These are phyloP conservation scores for Danaus melanippus DNA, from an alignment of 1,140 invertebrate species.

Conservation along the genomic window DNA sequence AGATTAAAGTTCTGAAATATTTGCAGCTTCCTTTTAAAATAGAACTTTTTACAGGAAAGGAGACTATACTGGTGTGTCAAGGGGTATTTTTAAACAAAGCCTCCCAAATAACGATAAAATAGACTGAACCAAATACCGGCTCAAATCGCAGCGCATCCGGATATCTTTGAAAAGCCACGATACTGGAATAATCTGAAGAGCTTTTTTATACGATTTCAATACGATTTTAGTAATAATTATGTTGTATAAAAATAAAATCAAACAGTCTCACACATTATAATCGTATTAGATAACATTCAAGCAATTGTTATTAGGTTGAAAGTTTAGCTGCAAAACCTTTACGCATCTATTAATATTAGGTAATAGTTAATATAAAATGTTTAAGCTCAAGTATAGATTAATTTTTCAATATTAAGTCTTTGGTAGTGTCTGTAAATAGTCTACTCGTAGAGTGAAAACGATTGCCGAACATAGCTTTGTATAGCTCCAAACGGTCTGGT, in stretches of 20 bases:
- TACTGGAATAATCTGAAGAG: constrained; percentile 11
- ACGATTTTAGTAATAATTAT: constrained; percentile 2
- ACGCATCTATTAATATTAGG: too few species aligned
- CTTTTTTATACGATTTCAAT: constrained; percentile 6
- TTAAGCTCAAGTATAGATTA: too few species aligned
- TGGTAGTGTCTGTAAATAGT: too few species aligned
- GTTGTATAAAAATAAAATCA: neutral
- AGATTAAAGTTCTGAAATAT: too few species aligned
- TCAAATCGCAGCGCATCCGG: constrained; percentile 18
- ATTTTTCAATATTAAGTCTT: too few species aligned
- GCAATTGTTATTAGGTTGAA: too few species aligned
- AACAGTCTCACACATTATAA: too few species aligned
- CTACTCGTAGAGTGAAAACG: constrained; percentile 3
- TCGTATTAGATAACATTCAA: too few species aligned
- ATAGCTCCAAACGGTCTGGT: constrained; percentile 17
- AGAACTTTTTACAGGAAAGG: neutral
- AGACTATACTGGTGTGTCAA: constrained; percentile 8
- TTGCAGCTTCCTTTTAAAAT: too few species aligned
- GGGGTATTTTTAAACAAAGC: constrained; percentile 19
- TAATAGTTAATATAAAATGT: too few species aligned
- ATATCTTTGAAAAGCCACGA: constrained; percentile 19
- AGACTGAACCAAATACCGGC: constrained; percentile 19
- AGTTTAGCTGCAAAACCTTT: too few species aligned
- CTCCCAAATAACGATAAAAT: constrained; percentile 20
- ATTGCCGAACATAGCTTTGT: constrained; percentile 19